These are phyloP conservation scores for Drosophila mayri DNA, from an alignment of 1,140 invertebrate species.

Conservation along the genomic window DNA sequence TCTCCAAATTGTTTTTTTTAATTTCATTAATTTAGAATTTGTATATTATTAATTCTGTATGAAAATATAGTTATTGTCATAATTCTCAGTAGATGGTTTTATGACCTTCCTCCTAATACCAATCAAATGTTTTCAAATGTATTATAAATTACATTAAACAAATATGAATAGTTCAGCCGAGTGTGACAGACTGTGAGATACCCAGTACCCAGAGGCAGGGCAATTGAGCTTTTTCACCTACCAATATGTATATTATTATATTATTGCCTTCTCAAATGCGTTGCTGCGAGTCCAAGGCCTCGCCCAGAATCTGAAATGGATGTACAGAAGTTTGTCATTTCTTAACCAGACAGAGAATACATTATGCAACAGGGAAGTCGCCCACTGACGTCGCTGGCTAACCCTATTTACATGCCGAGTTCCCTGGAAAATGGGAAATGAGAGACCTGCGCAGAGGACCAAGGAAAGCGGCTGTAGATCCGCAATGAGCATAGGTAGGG, in stretches of 20 bases:
- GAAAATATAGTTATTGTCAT: no score
- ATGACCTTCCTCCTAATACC: no score
- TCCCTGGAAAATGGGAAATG: slow-evolving; percentile 37
- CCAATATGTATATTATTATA: background rate
- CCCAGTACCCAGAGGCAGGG: no score
- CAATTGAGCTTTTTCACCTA: background rate
- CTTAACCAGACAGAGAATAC: slow-evolving; percentile 31
- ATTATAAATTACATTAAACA: no score
- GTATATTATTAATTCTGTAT: no score
- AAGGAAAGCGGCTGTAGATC: slow-evolving; percentile 12
- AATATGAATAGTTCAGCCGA: no score
- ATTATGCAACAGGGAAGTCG: slow-evolving; percentile 31
- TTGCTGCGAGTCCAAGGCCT: background rate
- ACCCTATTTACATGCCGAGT: slow-evolving; percentile 64
- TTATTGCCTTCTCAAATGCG: background rate
- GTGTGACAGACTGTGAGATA: no score
- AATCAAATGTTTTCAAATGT: no score
- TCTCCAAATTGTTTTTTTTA: no score
- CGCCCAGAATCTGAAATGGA: slow-evolving; percentile 13
- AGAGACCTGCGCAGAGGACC: slow-evolving; percentile 23
- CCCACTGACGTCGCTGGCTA: slow-evolving; percentile 25
- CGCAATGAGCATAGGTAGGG: slow-evolving; percentile 38
- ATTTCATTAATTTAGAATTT: no score
- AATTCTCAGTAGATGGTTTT: no score
- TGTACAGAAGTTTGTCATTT: slow-evolving; percentile 42